Base-by-base conservation (phyloP, 1,140 invertebrate species). In the Calliopsis andreniformis region DNA sequence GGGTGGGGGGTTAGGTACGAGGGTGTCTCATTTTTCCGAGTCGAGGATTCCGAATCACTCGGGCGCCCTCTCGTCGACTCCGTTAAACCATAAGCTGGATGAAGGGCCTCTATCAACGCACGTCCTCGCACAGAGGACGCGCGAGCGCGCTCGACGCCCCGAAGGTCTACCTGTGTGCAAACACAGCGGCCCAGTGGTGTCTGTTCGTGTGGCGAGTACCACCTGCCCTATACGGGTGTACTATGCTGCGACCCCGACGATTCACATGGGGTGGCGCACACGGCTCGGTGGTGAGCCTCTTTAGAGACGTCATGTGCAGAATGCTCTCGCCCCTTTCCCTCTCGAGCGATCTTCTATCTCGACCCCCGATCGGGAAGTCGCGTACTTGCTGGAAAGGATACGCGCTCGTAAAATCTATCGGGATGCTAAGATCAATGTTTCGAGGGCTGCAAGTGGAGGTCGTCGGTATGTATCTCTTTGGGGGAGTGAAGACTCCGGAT, bases 191-290 rank as follows among this genome's bases (percentile, higher is more conserved):
- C 23, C 30, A 8, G 5, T 14, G 12, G 35, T 53, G 58, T 45
- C 35, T 47, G 72, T 82, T 77, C 79, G 30, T 43, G 64, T 56
- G 75, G 55, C 75, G 62, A 78, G 59, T 64, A 85, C 76, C 87
- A 88, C 85, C 86, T 86, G 86, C 82, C 79, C 77, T 59, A 55
- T 70, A 66, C 76, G 80, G 68, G 71, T 76, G 86, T 83, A 85
- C 87, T 88, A 87, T 88, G 73, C 61, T 70, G 68, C 59, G 84
- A 73, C 63, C 66, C 67, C 66, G 75, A 58, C 69, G 70, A 83
- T 86, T 83, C 82, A 76, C 76, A 83, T 62, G 81, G 81, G 79
- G 75, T 73, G 78, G 49, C 62, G 43, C 51, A 66, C 76, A 75
- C 35, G 4, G 10, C 79, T 83, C 39, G 32, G 18, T 30, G 32